Percentiles rank a stretch among this genome's conserved stretches.
These are phyloP conservation scores for Epinephelus moara DNA, from an alignment of 2,113 vertebrate genomes.

Conservation along the genomic window DNA sequence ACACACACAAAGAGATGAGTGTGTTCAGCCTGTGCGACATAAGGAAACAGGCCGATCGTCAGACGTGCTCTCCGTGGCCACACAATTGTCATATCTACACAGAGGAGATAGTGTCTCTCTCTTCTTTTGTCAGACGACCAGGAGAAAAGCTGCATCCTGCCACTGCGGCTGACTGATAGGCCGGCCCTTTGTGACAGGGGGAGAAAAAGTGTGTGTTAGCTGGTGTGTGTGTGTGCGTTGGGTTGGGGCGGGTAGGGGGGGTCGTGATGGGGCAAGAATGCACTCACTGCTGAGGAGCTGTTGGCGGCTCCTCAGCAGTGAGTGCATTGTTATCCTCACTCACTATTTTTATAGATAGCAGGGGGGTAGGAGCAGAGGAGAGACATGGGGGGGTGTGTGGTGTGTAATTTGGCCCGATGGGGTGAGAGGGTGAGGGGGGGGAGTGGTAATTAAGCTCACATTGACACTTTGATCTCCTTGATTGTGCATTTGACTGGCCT, in stretches of 20 bases:
- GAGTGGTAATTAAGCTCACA: slow-evolving; percentile 84
- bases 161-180: slow-evolving; percentile 77
- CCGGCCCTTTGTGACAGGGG: slow-evolving; percentile 66
- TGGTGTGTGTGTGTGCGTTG: slow-evolving; percentile 31
- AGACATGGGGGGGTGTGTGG: slow-evolving; percentile 11
- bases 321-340: slow-evolving; percentile 81
- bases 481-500: slow-evolving; percentile 86
- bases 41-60: slow-evolving; percentile 56
- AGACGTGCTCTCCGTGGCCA: slow-evolving; percentile 57
- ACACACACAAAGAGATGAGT: slow-evolving; percentile 37
- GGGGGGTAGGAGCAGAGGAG: slow-evolving; percentile 17
- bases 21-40: slow-evolving; percentile 57
- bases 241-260: neutral
- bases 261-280: slow-evolving; percentile 53
- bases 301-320: slow-evolving; percentile 60
- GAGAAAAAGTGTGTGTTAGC: slow-evolving; percentile 20
- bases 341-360: slow-evolving; percentile 79
- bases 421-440: slow-evolving; percentile 22
- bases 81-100: slow-evolving; percentile 74
- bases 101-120: slow-evolving; percentile 67
- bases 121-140: slow-evolving; percentile 61
- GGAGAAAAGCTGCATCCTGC: slow-evolving; percentile 75
- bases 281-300: slow-evolving; percentile 58
- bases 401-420: slow-evolving; percentile 80
- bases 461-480: slow-evolving; percentile 85